Evolutionary conservation across 1,140 invertebrate genomes (phyloP).

Genomic region (Solenopsis fugax): DNA sequence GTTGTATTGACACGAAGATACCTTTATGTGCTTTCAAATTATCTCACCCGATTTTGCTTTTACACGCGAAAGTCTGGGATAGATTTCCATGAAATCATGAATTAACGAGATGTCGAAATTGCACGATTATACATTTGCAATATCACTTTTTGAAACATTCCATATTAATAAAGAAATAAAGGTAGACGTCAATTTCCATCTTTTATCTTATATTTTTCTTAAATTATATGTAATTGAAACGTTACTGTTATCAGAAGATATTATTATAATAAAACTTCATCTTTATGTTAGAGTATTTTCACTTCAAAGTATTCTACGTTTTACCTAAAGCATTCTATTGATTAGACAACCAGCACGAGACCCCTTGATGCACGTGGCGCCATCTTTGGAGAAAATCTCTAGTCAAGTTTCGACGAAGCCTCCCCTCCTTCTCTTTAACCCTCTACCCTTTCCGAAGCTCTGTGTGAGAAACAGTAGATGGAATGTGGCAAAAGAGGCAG

Average conservation of each 20-base stretch:
- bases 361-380: constrained; percentile 77
- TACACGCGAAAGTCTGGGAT: neutral
- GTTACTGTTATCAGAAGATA: neutral
- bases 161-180: neutral
- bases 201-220: neutral
- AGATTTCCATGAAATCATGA: neutral
- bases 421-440: constrained; percentile 30
- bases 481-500: constrained; percentile 65
- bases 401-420: constrained; percentile 75
- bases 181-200: neutral
- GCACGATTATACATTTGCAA: neutral
- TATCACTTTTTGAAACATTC: neutral
- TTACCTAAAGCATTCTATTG: constrained; percentile 73
- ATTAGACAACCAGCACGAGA: constrained; percentile 65
- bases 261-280: neutral
- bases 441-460: neutral
- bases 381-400: constrained; percentile 79
- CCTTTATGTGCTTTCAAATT: constrained; percentile 73
- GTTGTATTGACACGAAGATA: constrained; percentile 65
- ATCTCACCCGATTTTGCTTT: constrained; percentile 60
- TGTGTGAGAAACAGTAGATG: constrained; percentile 53
- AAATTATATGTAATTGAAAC: neutral
- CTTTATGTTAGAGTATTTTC: neutral
- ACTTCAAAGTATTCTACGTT: neutral
- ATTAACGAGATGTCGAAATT: neutral